Evolutionary conservation across 2,113 vertebrate genomes (phyloP), one percentile per base, ranked within the genome.

Genomic region (Nannospalax galili): DNA sequence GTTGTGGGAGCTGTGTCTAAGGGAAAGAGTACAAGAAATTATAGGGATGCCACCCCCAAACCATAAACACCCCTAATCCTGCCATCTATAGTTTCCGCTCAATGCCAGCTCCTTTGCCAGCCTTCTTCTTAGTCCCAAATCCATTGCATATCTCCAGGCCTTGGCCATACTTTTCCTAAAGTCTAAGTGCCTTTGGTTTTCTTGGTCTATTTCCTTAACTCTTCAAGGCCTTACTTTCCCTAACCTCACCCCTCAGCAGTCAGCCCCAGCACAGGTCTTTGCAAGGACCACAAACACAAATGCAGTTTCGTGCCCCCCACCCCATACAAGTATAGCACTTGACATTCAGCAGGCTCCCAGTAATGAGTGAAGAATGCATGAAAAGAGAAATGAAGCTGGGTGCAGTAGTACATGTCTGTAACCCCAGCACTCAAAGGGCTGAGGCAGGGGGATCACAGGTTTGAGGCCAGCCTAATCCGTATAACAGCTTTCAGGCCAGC

Each of bases 1-100:
- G 98, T 85, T 98, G 98, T 0, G 98, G 98, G 24, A 98, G 97
- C 84, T 98, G 97, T 0, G 96, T 97, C 98, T 98, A 94, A 1
- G 9, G 58, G 73, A 22, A 0, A 14, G 58, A 35, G 8, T 42
- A 60, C 2, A 60, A 72, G 74, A 65, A 58, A 62, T n/a, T 56
- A 16, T 1, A 10, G 1, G 19, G 40, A 79, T 2, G 10, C 65
- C 37, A 12, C 75, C 28, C n/a, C 72, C 30, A 45, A 58, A 60
- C 30, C 20, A 80, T 11, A 24, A 17, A 35, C 42, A 40, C 52
- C 14, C 11, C 90, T 58, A 52, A 45, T 22, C 81, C 40, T 10
- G 0, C 69, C 12, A 7, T 48, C 45, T 65, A 37, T 3, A 37
- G 17, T 88, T 92, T 30, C 0, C 19, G 19, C 56, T 79, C 45